Evolutionary conservation across 2,797 vertebrate genomes (phyloP).

Genomic region (Cirrhinus molitorella): DNA sequence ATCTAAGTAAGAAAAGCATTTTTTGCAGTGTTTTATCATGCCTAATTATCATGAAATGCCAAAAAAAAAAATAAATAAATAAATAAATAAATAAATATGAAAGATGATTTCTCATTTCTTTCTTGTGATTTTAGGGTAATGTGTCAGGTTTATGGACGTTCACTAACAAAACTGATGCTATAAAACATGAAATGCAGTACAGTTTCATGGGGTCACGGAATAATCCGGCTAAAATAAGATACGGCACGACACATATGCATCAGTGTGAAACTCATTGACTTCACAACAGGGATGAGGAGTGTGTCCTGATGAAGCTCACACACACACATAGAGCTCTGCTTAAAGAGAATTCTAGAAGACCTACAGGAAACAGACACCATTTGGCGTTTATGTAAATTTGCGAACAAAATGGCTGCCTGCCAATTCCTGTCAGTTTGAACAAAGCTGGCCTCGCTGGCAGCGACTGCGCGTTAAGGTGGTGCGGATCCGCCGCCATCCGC

Average conservation of each 20-base stretch:
- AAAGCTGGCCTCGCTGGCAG: slow-evolving; percentile 77
- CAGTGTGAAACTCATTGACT: slow-evolving; percentile 73
- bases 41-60: too few relatives aligned
- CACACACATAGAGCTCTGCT: slow-evolving; percentile 69
- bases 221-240: slow-evolving; percentile 76
- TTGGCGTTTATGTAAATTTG: slow-evolving; percentile 84
- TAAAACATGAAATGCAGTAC: slow-evolving; percentile 18
- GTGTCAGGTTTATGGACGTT: background rate
- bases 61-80: too few relatives aligned
- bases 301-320: slow-evolving; percentile 68
- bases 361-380: slow-evolving; percentile 80
- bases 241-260: slow-evolving; percentile 74
- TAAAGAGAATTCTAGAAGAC: slow-evolving; percentile 70
- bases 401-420: slow-evolving; percentile 86
- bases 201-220: slow-evolving; percentile 72
- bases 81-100: too few relatives aligned
- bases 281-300: slow-evolving; percentile 64
- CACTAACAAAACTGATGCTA: background rate
- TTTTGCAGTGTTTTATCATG: too few relatives aligned
- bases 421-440: slow-evolving; percentile 82
- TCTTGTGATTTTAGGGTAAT: background rate
- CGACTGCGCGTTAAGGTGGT: slow-evolving; percentile 77
- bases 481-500: slow-evolving; percentile 32
- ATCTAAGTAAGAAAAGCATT: too few relatives aligned
- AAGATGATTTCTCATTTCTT: too few relatives aligned